Conservation (phyloP, 2,113 vertebrate species). For the Tragelaphus buxtoni region DNA sequence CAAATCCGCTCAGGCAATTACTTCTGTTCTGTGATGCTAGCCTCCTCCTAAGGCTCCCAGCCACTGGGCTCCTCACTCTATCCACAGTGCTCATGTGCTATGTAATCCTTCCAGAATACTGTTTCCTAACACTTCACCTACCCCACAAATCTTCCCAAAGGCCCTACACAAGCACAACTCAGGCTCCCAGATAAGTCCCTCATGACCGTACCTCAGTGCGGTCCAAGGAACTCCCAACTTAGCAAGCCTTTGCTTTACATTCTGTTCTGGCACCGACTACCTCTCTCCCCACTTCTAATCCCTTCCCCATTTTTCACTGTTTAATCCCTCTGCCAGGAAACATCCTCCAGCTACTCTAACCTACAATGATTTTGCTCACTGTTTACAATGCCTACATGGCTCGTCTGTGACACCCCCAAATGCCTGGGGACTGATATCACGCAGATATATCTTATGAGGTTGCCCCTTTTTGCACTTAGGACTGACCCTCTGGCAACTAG, state of each 20-base stretch:
- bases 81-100: background rate
- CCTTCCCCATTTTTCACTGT: background rate
- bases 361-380: background rate
- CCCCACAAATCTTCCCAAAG: background rate
- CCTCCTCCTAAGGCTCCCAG: background rate
- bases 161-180: background rate
- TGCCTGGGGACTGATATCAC: background rate
- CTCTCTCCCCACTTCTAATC: background rate
- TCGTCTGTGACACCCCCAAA: background rate
- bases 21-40: background rate
- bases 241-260: background rate
- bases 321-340: background rate
- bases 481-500: background rate
- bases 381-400: background rate
- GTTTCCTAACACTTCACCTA: background rate
- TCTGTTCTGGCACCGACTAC: background rate
- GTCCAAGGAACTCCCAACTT: background rate
- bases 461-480: background rate
- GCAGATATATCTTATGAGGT: background rate
- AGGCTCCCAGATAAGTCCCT: background rate
- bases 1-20: background rate
- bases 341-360: background rate
- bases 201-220: background rate
- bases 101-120: background rate
- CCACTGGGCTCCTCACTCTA: background rate